phyloP scores from a whole-genome alignment of 2,888 invertebrate genomes.

The Hypomecis punctinalis region DNA sequence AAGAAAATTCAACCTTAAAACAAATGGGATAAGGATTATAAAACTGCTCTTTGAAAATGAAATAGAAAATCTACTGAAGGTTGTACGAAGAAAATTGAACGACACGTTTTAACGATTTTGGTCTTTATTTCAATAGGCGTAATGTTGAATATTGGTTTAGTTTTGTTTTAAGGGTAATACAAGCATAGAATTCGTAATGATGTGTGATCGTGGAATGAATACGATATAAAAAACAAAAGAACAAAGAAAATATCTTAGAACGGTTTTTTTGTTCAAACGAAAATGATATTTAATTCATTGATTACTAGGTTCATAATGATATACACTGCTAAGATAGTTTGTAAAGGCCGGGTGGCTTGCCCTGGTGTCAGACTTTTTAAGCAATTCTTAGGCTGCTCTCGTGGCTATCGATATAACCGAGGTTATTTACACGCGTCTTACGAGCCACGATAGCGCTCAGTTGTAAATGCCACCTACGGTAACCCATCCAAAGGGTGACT shows the following conservation, averaged over 20 bases:
- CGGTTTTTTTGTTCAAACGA: neutral
- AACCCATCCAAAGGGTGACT: too few species aligned
- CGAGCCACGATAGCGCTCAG: too few species aligned
- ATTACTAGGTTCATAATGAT: too few species aligned
- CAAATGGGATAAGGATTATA: neutral
- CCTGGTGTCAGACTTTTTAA: too few species aligned
- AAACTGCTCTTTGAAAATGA: neutral
- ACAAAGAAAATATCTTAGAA: neutral
- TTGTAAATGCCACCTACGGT: too few species aligned
- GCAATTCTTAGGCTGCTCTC: too few species aligned
- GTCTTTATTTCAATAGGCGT: neutral
- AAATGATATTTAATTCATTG: too few species aligned
- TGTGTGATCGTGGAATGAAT: slow-evolving; percentile 19
- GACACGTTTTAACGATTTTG: neutral
- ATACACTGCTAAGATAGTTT: too few species aligned
- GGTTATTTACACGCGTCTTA: too few species aligned
- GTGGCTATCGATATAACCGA: too few species aligned
- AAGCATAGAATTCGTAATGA: slow-evolving; percentile 59
- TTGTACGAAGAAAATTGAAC: slow-evolving; percentile 8
- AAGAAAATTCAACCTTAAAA: slow-evolving; percentile 5
- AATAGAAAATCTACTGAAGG: slow-evolving; percentile 7
- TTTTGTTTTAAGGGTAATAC: slow-evolving; percentile 29
- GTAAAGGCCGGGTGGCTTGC: too few species aligned
- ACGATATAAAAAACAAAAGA: neutral
- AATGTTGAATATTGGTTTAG: neutral